A percentile compares a stretch with the other conserved stretches of the same genome.
Conservation (phyloP, 2,888 invertebrate species). For the Rhagonycha fulva region DNA sequence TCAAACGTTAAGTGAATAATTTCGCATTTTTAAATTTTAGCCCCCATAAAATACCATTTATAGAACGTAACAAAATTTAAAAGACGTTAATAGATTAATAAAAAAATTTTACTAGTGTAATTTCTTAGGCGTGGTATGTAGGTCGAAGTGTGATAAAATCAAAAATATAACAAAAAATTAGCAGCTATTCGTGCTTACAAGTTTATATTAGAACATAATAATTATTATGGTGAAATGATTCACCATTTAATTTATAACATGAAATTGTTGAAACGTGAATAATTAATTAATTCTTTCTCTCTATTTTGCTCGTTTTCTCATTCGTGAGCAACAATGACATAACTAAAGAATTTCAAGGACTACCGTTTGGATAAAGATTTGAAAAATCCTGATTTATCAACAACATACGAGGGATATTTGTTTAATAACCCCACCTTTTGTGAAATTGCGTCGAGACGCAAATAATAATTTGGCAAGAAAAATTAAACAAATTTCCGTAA, state of each 20-base stretch:
- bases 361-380: not conserved
- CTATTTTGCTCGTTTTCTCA: not conserved
- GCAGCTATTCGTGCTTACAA: not conserved
- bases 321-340: not conserved
- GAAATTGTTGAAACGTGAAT: not conserved
- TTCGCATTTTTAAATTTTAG: not conserved
- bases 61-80: not conserved
- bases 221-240: not conserved
- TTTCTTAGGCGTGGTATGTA: not conserved
- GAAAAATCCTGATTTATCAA: not conserved
- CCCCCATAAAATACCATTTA: not conserved
- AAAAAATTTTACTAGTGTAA: not conserved
- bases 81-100: not conserved
- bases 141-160: not conserved
- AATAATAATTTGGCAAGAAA: not conserved
- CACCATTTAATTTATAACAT: not conserved
- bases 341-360: not conserved
- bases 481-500: not conserved
- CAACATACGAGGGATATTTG: not conserved
- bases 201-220: not conserved
- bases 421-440: not conserved
- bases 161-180: not conserved
- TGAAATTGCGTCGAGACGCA: not conserved
- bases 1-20: not conserved
- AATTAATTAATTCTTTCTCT: not conserved